phyloP scores from a whole-genome alignment of 2,797 vertebrate genomes.

The Artibeus lituratus region DNA sequence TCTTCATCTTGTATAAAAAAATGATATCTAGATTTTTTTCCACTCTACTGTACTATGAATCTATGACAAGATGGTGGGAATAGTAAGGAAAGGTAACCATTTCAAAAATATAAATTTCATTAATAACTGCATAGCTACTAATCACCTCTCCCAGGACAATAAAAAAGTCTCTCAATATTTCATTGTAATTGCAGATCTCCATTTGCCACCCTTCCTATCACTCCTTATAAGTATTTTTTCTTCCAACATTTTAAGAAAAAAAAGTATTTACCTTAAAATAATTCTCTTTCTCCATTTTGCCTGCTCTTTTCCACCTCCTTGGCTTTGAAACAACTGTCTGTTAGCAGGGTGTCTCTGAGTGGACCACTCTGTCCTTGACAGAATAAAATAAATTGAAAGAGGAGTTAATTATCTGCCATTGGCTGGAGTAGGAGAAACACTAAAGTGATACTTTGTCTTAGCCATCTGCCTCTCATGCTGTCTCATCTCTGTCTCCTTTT shows the following conservation, averaged over 20 bases:
- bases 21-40: neutral
- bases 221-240: neutral
- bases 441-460: neutral
- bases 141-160: neutral
- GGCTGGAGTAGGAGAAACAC: neutral
- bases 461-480: neutral
- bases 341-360: slow-evolving; percentile 32
- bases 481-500: neutral
- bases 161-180: neutral
- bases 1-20: neutral
- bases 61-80: neutral
- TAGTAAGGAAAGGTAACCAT: neutral
- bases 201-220: neutral
- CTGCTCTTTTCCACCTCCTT: neutral
- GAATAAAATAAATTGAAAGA: slow-evolving; percentile 31
- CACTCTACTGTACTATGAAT: neutral
- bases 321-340: slow-evolving; percentile 36
- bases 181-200: neutral
- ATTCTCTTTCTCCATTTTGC: neutral
- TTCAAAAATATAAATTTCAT: neutral
- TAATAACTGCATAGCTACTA: neutral
- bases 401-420: slow-evolving; percentile 44
- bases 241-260: slow-evolving; percentile 7
- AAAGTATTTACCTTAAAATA: neutral
- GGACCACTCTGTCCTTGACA: neutral